Evolutionary conservation across 2,797 vertebrate species (phyloP).

Genomic region (Eremophila alpestris): DNA sequence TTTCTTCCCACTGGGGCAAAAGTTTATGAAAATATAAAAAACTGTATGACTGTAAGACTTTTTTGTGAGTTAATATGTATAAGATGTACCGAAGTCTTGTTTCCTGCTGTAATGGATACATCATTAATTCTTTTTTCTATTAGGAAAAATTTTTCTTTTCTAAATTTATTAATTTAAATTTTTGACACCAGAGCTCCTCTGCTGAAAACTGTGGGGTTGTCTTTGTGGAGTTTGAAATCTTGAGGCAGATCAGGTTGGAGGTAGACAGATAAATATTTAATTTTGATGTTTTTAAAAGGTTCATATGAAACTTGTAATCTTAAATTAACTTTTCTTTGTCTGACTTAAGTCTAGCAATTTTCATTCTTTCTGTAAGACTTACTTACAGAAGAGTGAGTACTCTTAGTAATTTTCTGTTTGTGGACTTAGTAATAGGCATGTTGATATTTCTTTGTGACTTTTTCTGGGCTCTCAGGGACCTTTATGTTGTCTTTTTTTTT

Average conservation of each 20-base stretch:
- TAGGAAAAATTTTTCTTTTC: background rate
- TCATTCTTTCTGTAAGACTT: too few species aligned
- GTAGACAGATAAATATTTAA: background rate
- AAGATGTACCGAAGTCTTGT: background rate
- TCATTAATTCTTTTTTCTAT: background rate
- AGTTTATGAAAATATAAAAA: background rate
- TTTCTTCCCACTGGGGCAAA: background rate
- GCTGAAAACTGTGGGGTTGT: background rate
- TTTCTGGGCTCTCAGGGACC: background rate
- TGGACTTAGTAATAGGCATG: background rate
- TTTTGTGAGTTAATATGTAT: background rate
- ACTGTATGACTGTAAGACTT: background rate
- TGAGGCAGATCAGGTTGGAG: background rate
- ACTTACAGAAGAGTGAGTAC: background rate
- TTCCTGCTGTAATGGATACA: background rate
- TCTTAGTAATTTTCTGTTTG: background rate
- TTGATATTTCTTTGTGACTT: background rate
- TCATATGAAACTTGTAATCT: background rate
- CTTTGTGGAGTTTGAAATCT: background rate
- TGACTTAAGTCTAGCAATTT: background rate
- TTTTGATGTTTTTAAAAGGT: background rate
- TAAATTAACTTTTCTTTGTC: background rate
- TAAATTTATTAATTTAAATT: background rate
- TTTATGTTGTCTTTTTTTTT: background rate
- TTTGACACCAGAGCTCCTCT: background rate